A percentile compares a stretch with the other conserved stretches of the same genome.
Conservation (phyloP, 2,113 vertebrate species). For the Hippolais icterina region DNA sequence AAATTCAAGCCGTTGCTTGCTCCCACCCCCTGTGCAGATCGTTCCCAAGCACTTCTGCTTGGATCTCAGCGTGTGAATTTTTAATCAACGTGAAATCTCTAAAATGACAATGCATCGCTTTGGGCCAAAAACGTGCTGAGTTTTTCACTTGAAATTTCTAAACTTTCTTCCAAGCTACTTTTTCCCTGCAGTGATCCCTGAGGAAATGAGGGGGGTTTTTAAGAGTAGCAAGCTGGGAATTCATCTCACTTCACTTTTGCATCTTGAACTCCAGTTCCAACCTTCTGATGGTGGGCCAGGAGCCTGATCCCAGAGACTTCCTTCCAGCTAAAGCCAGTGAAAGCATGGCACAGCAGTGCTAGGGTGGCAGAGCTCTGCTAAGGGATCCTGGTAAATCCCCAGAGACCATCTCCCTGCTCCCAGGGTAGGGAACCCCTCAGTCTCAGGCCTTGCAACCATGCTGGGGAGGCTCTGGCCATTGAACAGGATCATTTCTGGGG, state of each 20-base stretch:
- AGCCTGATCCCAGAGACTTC: background rate
- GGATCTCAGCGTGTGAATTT: background rate
- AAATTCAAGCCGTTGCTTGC: background rate
- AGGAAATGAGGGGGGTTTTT: background rate
- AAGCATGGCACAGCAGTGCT: rapidly evolving
- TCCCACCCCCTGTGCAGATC: background rate
- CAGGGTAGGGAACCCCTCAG: background rate
- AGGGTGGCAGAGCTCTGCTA: background rate
- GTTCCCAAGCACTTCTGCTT: rapidly evolving
- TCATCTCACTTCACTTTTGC: background rate
- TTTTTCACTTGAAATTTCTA: background rate
- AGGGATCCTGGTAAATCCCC: background rate
- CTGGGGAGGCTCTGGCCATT: background rate
- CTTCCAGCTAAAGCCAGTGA: background rate
- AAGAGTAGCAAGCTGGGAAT: background rate
- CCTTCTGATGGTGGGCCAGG: background rate
- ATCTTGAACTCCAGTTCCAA: background rate
- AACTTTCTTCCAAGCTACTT: background rate
- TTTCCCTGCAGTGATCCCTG: background rate
- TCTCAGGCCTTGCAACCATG: background rate
- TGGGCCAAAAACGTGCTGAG: background rate
- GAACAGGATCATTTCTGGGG: rapidly evolving
- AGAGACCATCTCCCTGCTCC: background rate
- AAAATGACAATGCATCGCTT: background rate
- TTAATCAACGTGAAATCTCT: background rate